Base-by-base conservation (phyloP, 2,113 vertebrate genomes). In the Bambusicola thoracicus region DNA sequence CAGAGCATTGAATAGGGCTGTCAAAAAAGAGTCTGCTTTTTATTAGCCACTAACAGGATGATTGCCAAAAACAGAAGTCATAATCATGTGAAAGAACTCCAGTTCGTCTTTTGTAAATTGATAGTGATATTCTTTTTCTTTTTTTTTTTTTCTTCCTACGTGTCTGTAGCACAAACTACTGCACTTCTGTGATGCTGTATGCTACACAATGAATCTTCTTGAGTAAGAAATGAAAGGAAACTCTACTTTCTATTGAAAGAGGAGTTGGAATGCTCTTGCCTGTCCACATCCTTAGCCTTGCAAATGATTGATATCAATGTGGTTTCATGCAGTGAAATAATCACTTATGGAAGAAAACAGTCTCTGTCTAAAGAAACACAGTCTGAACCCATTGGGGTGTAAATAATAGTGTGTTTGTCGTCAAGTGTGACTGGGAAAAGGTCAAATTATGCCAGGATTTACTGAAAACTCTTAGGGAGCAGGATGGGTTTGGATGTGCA, bases 281-380 rank as follows among this genome's bases (percentile, higher is more conserved):
- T 88, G 55, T 86, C 68, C 61, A 51, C 38, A 90, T 86, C 49
- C 22, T 27, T 95, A 81, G 68, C 79, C 41, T 85, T 90, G 51
- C 13, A 83, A 51, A 48, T 90, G 76, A 95, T 90, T 94, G 79
- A 92, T 93, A 75, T 70, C 40, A 10, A 46, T 81, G 85, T 75
- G 92, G 82, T 92, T 96, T 88, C 65, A 24, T 43, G 65, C 46
- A 46, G 56, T 67, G 55, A 81, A 78, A 92, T 46, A 19, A 22
- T 56, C 69, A 30, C 29, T 90, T 63, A 30, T 5, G 46, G 80
- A 81, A 32, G 80, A 85, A 88, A 93, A 92, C 38, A 14, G 13
- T 6, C 51, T 63, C 59, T 78, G 46, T 59, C 72, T 83, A 30
- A 85, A 91, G 92, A 81, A 94, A 34, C 20, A 46, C 0, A 5